Percentiles rank a stretch among this genome's conserved stretches.
Evolutionary conservation across 2,797 vertebrate species (phyloP).

Genomic region (Balearica regulorum): DNA sequence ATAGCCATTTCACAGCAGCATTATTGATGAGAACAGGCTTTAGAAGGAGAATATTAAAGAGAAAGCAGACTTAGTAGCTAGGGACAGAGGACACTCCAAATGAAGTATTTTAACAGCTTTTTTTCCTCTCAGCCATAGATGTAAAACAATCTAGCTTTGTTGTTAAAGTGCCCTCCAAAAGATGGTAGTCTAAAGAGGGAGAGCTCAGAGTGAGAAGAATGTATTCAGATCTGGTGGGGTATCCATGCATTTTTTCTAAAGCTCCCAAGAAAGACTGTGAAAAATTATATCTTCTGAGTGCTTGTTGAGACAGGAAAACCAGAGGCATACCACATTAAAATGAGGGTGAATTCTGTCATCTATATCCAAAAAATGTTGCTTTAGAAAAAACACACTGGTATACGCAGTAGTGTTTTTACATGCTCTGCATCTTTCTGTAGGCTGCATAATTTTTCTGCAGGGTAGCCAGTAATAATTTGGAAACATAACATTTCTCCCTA

Average conservation of each 20-base stretch:
- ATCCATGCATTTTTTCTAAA: neutral
- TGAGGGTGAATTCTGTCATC: neutral
- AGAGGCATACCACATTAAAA: neutral
- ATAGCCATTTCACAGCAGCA: neutral
- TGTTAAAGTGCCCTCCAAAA: neutral
- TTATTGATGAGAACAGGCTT: neutral
- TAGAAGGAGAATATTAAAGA: neutral
- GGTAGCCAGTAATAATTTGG: neutral
- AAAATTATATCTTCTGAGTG: neutral
- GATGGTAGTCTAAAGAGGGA: neutral
- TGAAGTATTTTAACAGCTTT: neutral
- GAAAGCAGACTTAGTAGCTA: neutral
- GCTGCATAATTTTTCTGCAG: neutral
- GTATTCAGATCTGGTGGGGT: neutral
- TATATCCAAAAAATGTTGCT: neutral
- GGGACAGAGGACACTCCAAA: neutral
- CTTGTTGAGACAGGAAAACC: neutral
- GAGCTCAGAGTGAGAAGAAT: neutral
- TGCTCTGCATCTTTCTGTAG: neutral
- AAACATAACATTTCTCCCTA: neutral
- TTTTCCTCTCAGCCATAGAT: rapidly evolving
- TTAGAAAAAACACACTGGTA: neutral
- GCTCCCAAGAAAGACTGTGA: neutral
- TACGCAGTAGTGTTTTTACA: neutral
- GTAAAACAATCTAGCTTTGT: neutral